Base-by-base conservation (phyloP, 64 coral and sea anemone species). In the Actinia equina region DNA sequence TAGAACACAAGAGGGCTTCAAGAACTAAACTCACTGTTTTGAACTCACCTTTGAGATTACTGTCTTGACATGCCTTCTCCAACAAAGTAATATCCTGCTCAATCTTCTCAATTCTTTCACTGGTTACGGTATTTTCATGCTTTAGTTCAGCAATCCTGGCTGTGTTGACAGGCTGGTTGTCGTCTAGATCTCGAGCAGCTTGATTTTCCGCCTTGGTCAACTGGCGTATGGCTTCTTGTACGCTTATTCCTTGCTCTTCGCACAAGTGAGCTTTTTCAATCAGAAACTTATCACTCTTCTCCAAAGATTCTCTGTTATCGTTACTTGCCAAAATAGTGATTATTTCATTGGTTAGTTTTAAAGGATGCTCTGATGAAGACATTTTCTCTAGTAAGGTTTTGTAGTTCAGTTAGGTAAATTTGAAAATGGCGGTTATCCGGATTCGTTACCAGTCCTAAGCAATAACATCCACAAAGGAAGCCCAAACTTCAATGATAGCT, bases 221-320 rank as follows among this genome's bases (percentile, higher is more conserved):
- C 22, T 41, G 69, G 18, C 61, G 71, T 51, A 91, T 86, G 3
- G 84, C 90, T 17, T 74, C 62, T 43, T 92, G 92, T 8, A 94
- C 69, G 14, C 78, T 71, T 41, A 86, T 30, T 23, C 90, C 70
- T 88, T 94, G 87, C 23, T 74, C 60, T 63, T 82, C 69, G 25
- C 59, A 84, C 20, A 76, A 46, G 13, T 89, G 43, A 43, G 59
- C 46, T 5, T 83, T 70, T 22, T 85, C 79, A 42, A 92, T 56
- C 17, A 77, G 65, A 56, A 62, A 82, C 9, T 90, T n/a, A 14
- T 74, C 82, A 17, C 78, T 65, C 62, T 87, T 94, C 70, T 82
- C 65, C 58, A 98, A 87, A n/a, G 80, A 26, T 83, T 99, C 93
- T 44, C 56, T 86, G 86, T 99, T 93, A 83, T 99, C 97, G 17